Evolutionary conservation across 2,797 vertebrate genomes (phyloP).

Genomic region (Acanthis flammea): DNA sequence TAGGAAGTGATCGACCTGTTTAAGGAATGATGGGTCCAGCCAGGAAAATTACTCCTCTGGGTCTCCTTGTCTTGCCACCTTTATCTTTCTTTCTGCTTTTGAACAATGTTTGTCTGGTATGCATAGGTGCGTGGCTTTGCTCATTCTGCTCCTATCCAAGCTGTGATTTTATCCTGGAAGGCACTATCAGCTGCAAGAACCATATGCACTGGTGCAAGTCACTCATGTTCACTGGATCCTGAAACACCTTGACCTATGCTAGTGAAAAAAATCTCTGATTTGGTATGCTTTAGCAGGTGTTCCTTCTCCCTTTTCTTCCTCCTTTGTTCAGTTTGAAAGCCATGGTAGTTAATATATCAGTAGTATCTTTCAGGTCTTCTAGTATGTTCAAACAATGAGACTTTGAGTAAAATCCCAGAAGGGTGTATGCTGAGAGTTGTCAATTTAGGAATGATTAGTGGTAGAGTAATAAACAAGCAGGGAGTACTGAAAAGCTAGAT

Average conservation of each 20-base stretch:
- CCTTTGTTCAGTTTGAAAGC: not conserved
- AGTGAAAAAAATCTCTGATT: not conserved
- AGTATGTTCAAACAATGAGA: not conserved
- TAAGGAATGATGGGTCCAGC: not conserved
- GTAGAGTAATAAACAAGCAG: not conserved
- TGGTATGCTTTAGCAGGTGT: not conserved
- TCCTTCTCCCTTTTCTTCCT: not conserved
- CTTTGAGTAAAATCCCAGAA: not conserved
- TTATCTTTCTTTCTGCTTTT: not conserved
- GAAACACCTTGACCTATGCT: not conserved
- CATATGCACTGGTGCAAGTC: not conserved
- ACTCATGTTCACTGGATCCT: not conserved
- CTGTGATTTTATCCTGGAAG: not conserved
- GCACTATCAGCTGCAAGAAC: not conserved
- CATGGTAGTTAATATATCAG: not conserved
- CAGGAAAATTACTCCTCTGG: not conserved
- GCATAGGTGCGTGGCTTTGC: not conserved
- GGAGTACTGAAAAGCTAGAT: not conserved
- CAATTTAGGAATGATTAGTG: not conserved
- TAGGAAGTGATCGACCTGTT: not conserved
- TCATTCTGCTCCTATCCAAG: not conserved
- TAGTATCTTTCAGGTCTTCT: not conserved
- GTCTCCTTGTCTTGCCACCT: not conserved
- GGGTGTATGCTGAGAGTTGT: not conserved
- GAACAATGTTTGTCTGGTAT: not conserved